Conservation (phyloP, 2,797 vertebrate species). For the Labeo calbasu region DNA sequence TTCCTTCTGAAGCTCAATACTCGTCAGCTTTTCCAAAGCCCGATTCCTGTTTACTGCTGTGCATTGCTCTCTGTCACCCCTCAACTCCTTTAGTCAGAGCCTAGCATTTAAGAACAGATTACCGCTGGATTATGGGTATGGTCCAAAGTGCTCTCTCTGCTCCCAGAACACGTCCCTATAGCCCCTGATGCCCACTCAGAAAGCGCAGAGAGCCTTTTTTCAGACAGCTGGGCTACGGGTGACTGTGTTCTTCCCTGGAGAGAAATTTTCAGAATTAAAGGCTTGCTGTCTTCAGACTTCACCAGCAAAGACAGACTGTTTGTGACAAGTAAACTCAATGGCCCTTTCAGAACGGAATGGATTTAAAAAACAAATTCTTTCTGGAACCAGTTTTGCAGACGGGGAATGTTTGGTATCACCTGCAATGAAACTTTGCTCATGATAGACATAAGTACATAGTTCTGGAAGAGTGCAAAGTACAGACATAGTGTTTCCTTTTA, state of each 20-base stretch:
- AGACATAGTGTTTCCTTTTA: background rate
- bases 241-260: constrained; percentile 31
- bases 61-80: constrained; percentile 14
- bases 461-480: constrained; percentile 3
- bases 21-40: background rate
- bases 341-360: background rate
- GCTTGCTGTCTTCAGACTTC: constrained; percentile 40
- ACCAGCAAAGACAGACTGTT: constrained; percentile 33
- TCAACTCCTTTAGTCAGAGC: constrained; percentile 29
- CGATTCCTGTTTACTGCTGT: constrained; percentile 29
- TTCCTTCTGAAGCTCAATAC: background rate
- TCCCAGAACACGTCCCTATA: constrained; percentile 47
- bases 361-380: constrained; percentile 28
- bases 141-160: constrained; percentile 45
- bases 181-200: constrained; percentile 35
- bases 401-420: background rate
- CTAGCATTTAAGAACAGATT: constrained; percentile 41
- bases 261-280: constrained; percentile 45
- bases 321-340: constrained; percentile 51
- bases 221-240: constrained; percentile 6
- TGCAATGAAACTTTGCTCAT: background rate
- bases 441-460: background rate
- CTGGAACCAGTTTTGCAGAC: constrained; percentile 20
- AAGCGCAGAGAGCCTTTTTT: constrained; percentile 27
- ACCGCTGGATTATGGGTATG: constrained; percentile 37